Base-by-base conservation (phyloP, 2,888 invertebrate species). In the Drosophila mercatorum region DNA sequence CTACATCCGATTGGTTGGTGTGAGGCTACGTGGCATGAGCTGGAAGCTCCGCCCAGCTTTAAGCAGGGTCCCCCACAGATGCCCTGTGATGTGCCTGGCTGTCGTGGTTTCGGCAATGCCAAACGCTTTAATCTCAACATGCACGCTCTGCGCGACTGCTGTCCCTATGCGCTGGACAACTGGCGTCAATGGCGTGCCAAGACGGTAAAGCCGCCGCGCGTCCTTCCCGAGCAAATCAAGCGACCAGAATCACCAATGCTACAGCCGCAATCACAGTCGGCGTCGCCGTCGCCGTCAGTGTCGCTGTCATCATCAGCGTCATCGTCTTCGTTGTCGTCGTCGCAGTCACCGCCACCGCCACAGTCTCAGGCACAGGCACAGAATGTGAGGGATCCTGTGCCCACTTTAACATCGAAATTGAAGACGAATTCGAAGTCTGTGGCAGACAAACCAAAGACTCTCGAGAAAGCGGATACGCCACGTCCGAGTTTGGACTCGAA, bases 1-100 rank as follows among this genome's bases (percentile, higher is more conserved):
- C 95, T 98, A 84, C 98, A 98, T 93, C 98, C 98, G 0, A 95
- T 97, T 73, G 97, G 97, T 41, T 98, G 98, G 98, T 97, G 98
- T 91, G 94, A 95, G 75, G 97, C 97, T 93, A 98, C 98, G 1
- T 96, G 96, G 2, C 98, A 98, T 92, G 96, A 96, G 0, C 93
- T 98, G 34, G 97, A 97, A 91, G 95, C 96, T 11, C 98, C 98
- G 14, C 94, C 97, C 51, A 96, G 96, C 95, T 92, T 71, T 56
- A 75, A 75, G 40, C 84, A 88, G 44, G 64, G 66, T 5, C 68
- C 82, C 36, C 64, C 81, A 3, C 62, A 76, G 26, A 94, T 96
- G 41, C 95, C 95, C 81, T 98, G 98, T 92, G 96, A 96, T 7
- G 96, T 96, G 47, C 95, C 95, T 44, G 98, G 98, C 0, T 98